These are phyloP conservation scores for Camponotus pennsylvanicus DNA, from an alignment of 1,140 invertebrate species.

Conservation along the genomic window DNA sequence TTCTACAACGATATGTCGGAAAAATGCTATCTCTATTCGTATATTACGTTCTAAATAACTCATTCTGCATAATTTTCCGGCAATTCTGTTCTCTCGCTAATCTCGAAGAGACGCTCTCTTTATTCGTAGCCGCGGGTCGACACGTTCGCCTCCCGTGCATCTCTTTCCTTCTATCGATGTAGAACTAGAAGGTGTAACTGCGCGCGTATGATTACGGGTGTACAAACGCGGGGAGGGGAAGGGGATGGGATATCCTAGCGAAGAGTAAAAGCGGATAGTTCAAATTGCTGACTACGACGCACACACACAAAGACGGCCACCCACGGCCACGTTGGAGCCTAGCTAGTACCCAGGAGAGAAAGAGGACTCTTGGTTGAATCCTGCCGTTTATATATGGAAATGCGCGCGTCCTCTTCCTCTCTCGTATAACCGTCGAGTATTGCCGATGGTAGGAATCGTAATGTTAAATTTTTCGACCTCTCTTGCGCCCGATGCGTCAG, in stretches of 20 bases:
- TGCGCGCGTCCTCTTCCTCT: slow-evolving; percentile 52
- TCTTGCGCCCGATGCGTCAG: slow-evolving; percentile 7
- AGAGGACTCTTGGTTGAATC: slow-evolving; percentile 60
- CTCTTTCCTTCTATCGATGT: slow-evolving; percentile 23
- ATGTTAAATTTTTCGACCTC: slow-evolving; percentile 60
- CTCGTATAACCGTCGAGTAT: slow-evolving; percentile 27
- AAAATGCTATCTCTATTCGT: neutral
- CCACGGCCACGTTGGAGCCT: slow-evolving; percentile 65
- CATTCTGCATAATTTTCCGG: neutral
- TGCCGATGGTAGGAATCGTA: slow-evolving; percentile 43
- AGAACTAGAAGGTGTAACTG: slow-evolving; percentile 41
- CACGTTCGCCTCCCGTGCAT: slow-evolving; percentile 32
- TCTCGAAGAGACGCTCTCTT: neutral
- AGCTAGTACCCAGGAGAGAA: slow-evolving; percentile 71
- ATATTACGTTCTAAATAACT: neutral
- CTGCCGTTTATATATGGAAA: slow-evolving; percentile 79
- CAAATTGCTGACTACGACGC: slow-evolving; percentile 78
- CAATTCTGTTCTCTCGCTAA: neutral
- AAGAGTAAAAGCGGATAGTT: slow-evolving; percentile 68
- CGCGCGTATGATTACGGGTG: slow-evolving; percentile 39
- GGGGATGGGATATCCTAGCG: slow-evolving; percentile 47
- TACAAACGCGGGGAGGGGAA: neutral
- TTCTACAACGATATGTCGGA: neutral
- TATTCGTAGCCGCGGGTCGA: slow-evolving; percentile 51
- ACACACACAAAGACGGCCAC: slow-evolving; percentile 31